phyloP scores from a whole-genome alignment of 2,888 invertebrate genomes.

The Melanchra persicariae region DNA sequence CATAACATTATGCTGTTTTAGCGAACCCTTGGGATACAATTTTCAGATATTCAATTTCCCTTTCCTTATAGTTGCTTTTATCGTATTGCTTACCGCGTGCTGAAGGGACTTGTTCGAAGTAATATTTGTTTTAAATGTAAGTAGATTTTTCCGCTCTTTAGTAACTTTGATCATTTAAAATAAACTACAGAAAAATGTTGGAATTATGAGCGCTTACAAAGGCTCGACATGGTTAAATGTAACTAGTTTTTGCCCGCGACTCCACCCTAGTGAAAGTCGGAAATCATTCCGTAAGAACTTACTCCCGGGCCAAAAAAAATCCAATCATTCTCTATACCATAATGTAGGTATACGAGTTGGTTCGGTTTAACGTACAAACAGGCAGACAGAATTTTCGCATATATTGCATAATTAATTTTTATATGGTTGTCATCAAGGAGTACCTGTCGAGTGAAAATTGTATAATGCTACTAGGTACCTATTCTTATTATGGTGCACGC shows the following conservation, averaged over 20 bases:
- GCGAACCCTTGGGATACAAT: constrained; percentile 24
- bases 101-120: neutral
- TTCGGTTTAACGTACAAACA: too few relatives aligned
- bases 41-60: constrained; percentile 35
- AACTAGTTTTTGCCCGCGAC: neutral
- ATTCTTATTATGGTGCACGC: neutral
- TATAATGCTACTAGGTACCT: neutral
- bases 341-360: too few relatives aligned
- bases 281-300: neutral
- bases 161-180: too few relatives aligned
- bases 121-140: too few relatives aligned
- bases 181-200: too few relatives aligned
- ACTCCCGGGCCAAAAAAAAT: too few relatives aligned
- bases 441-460: neutral
- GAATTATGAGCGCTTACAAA: too few relatives aligned
- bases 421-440: too few relatives aligned
- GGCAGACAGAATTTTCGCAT: too few relatives aligned
- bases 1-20: constrained; percentile 35
- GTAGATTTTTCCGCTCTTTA: too few relatives aligned
- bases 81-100: neutral
- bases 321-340: too few relatives aligned
- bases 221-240: too few relatives aligned
- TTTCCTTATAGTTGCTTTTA: constrained; percentile 21
- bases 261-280: neutral
- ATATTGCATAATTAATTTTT: neutral